Percentiles rank a stretch among this genome's conserved stretches.
These are phyloP conservation scores for Brachynemurus nebulosus DNA, from an alignment of 2,888 invertebrate genomes.

Conservation along the genomic window DNA sequence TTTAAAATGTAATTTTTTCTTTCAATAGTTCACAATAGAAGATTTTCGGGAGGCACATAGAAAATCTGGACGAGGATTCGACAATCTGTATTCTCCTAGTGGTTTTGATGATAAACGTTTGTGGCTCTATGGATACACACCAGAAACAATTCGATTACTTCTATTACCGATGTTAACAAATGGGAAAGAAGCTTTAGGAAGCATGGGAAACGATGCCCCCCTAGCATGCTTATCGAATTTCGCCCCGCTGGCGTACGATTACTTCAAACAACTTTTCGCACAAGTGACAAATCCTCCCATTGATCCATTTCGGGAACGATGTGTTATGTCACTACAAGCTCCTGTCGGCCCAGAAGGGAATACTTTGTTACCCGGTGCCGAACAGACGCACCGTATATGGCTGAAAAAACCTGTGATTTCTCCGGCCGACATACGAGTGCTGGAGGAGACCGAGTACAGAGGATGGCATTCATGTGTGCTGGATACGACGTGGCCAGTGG, in stretches of 20 bases:
- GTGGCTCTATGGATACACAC: constrained; percentile 83
- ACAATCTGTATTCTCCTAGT: constrained; percentile 33
- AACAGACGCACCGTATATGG: constrained; percentile 63
- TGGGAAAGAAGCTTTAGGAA: constrained; percentile 64
- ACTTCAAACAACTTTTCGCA: constrained; percentile 98
- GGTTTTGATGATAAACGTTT: constrained; percentile 70
- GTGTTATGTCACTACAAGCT: constrained; percentile 96
- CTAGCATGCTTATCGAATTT: constrained; percentile 91
- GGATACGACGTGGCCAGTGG: constrained; percentile 66
- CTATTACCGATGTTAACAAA: constrained; percentile 92
- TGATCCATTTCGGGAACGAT: constrained; percentile 96
- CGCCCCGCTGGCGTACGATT: constrained; percentile 89
- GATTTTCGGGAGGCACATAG: constrained; percentile 54
- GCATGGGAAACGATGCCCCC: constrained; percentile 99
- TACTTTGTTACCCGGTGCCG: constrained; percentile 75
- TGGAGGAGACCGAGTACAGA: constrained; percentile 69
- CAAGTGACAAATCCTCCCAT: constrained; percentile 99
- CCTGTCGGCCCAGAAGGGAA: constrained; percentile 96
- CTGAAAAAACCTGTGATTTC: constrained; percentile 90
- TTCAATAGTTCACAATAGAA: constrained; percentile 60
- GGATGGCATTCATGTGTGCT: constrained; percentile 76
- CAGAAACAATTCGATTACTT: constrained; percentile 88
- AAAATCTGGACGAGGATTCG: constrained; percentile 26
- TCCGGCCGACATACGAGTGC: constrained; percentile 73
- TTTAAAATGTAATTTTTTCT: constrained; percentile 6